Conservation (phyloP, 1,140 invertebrate genomes). For the Cotesia typhae region DNA sequence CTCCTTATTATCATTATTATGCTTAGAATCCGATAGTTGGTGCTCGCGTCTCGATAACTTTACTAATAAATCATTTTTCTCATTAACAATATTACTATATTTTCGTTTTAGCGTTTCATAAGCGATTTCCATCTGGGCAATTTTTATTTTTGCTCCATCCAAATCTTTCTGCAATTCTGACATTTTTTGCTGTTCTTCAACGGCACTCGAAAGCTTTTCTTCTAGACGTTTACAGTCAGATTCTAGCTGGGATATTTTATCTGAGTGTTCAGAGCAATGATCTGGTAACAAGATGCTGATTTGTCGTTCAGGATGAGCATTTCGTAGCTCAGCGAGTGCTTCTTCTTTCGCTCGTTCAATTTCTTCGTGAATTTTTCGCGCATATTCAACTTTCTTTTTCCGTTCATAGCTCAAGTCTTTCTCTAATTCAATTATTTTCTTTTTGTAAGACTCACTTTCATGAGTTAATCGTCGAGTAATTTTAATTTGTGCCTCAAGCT, state of each 20-base stretch:
- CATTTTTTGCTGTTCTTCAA: constrained; percentile 53
- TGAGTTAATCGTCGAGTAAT: constrained; percentile 47
- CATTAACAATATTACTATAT: constrained; percentile 48
- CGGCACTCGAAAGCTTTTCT: constrained; percentile 52
- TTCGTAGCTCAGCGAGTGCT: constrained; percentile 57
- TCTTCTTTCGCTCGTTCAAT: constrained; percentile 61
- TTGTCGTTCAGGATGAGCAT: constrained; percentile 54
- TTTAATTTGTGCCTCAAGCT: constrained; percentile 51
- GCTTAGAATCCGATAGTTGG: constrained; percentile 44
- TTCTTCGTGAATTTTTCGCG: constrained; percentile 54
- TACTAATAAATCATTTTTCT: constrained; percentile 44
- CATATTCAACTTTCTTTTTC: constrained; percentile 52
- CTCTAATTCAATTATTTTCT: constrained; percentile 56
- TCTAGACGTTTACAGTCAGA: constrained; percentile 56
- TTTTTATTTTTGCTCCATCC: constrained; percentile 53
- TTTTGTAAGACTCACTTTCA: constrained; percentile 52
- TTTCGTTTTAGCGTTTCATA: constrained; percentile 56
- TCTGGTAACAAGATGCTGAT: constrained; percentile 56
- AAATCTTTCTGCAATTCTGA: constrained; percentile 52
- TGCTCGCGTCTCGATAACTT: constrained; percentile 46
- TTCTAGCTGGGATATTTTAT: constrained; percentile 59
- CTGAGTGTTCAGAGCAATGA: constrained; percentile 58
- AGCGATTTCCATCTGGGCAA: constrained; percentile 57
- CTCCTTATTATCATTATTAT: constrained; percentile 40
- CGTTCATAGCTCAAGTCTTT: constrained; percentile 54